Percentiles rank a stretch among this genome's conserved stretches.
These are phyloP conservation scores for Epiblema foenella DNA, from an alignment of 2,888 invertebrate species.

Conservation along the genomic window DNA sequence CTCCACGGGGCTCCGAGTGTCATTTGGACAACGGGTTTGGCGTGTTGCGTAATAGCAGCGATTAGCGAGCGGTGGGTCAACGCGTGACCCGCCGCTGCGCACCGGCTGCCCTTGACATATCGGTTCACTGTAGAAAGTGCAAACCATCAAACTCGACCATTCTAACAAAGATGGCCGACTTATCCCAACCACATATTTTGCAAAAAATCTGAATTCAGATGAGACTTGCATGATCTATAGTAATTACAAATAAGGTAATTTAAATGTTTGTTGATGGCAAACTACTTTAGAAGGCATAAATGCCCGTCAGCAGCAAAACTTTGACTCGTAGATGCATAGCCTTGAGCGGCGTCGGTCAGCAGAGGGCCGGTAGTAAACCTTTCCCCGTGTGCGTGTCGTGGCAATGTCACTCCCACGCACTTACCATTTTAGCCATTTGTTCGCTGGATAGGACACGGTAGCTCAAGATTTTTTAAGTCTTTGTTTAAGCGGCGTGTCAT, in stretches of 20 bases:
- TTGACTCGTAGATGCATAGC: constrained; percentile 8
- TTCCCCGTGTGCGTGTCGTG: constrained; percentile 31
- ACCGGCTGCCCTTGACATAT: constrained; percentile 79
- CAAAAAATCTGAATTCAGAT: neutral
- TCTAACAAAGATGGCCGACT: constrained; percentile 44
- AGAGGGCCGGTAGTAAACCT: constrained; percentile 27
- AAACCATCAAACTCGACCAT: constrained; percentile 59
- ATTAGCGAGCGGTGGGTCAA: constrained; percentile 57
- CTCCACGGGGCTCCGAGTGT: constrained; percentile 42
- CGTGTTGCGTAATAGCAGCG: constrained; percentile 58
- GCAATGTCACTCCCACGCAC: constrained; percentile 60
- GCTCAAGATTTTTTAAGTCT: neutral
- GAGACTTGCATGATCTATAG: neutral
- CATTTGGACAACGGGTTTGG: constrained; percentile 49
- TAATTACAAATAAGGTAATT: neutral
- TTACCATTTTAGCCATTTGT: constrained; percentile 53
- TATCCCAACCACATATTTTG: neutral
- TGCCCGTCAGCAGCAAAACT: neutral
- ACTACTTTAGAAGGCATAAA: neutral
- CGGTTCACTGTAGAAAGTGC: constrained; percentile 73
- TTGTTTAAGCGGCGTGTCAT: neutral
- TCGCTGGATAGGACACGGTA: constrained; percentile 18
- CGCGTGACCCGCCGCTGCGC: constrained; percentile 61
- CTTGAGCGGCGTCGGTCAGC: constrained; percentile 22
- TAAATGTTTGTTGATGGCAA: neutral